A percentile compares a stretch with the other conserved stretches of the same genome.
Conservation (phyloP, 2,888 invertebrate species). For the Drosophila anomelani region DNA sequence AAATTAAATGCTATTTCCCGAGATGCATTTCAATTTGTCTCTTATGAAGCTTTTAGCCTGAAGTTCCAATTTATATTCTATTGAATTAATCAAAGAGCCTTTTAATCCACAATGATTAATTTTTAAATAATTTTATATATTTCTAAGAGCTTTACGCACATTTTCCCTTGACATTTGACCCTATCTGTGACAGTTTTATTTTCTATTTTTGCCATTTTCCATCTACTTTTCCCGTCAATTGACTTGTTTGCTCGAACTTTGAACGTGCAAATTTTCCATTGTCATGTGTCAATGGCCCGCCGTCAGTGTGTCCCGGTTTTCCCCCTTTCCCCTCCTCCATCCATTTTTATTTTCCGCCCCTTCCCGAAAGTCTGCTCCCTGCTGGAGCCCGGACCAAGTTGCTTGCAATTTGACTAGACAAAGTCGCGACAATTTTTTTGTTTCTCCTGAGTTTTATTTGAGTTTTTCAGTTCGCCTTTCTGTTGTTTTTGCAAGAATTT, state of each 20-base stretch:
- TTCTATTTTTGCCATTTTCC: slow-evolving; percentile 8
- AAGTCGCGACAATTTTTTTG: slow-evolving; percentile 58
- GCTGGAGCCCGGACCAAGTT: slow-evolving; percentile 55
- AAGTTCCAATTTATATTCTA: background rate
- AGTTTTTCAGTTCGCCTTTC: slow-evolving; percentile 10
- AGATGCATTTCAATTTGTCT: background rate
- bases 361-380: slow-evolving; percentile 24
- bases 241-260: slow-evolving; percentile 34
- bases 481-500: slow-evolving; percentile 21
- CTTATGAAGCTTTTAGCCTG: fast-evolving
- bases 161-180: background rate
- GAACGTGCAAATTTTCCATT: slow-evolving; percentile 40
- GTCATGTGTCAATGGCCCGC: slow-evolving; percentile 57
- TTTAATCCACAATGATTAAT: background rate
- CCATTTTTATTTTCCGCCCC: slow-evolving; percentile 11
- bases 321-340: no score
- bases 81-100: background rate
- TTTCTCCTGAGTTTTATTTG: slow-evolving; percentile 26
- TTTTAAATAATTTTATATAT: background rate
- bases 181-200: background rate
- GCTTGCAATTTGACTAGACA: slow-evolving; percentile 69
- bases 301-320: slow-evolving; percentile 8
- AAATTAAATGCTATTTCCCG: background rate
- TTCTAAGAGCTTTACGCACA: background rate
- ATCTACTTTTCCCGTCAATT: slow-evolving; percentile 29